Evolutionary conservation across 1,140 invertebrate species (phyloP).

Genomic region (Caenorhabditis remanei): DNA sequence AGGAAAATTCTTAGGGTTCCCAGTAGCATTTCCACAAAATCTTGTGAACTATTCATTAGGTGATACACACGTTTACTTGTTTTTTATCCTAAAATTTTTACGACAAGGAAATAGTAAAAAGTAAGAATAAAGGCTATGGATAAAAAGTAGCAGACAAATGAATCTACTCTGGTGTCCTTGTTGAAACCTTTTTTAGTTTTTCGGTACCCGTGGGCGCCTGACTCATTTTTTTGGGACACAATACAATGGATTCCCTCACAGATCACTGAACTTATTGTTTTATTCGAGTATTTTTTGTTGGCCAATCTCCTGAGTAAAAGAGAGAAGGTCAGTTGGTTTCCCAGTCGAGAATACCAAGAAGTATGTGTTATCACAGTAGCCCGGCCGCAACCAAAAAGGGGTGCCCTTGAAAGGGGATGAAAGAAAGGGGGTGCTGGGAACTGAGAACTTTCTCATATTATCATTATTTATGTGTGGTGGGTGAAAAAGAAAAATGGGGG

Average conservation of each 20-base stretch:
- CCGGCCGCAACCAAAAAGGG: too few species aligned
- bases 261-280: constrained; percentile 43
- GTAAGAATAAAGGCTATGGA: background rate
- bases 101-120: background rate
- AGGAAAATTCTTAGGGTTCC: background rate
- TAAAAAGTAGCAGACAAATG: background rate
- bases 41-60: constrained; percentile 8
- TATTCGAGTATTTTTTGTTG: background rate
- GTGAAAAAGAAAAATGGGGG: background rate
- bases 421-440: constrained; percentile 39
- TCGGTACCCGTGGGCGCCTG: background rate
- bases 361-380: background rate
- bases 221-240: background rate
- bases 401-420: constrained; percentile 41
- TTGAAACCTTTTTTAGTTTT: background rate
- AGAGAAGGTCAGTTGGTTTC: background rate
- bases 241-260: constrained; percentile 20
- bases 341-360: background rate
- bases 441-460: constrained; percentile 51
- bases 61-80: background rate
- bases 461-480: constrained; percentile 42
- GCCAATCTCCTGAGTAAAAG: background rate
- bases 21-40: background rate
- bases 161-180: constrained; percentile 6
- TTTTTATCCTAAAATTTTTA: background rate